Evolutionary conservation across 2,888 invertebrate species (phyloP).

Genomic region (Drosophila paracracens): DNA sequence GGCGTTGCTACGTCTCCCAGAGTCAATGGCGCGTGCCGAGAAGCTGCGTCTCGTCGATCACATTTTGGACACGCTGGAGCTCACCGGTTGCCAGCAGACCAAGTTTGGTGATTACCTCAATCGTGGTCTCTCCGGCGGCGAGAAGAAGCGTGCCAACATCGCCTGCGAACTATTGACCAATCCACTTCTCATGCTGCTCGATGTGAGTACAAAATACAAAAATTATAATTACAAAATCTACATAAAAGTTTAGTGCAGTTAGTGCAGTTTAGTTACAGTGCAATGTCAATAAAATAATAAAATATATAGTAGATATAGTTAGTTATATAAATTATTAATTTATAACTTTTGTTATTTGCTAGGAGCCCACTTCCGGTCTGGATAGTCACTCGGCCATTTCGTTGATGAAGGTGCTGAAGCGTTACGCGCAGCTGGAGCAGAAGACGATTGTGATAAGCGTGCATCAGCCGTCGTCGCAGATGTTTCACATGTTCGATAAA

Average conservation of each 20-base stretch:
- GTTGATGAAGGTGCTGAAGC: conserved; percentile 90
- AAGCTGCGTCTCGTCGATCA: conserved; percentile 92
- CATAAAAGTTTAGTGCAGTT: not conserved
- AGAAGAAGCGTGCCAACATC: conserved; percentile 93
- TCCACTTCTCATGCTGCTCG: conserved; percentile 91
- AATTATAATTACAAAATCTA: not conserved
- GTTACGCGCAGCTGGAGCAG: conserved; percentile 90
- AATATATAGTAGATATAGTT: not conserved
- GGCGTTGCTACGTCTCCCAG: conserved; percentile 88
- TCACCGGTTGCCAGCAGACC: conserved; percentile 91
- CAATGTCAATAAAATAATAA: not conserved
- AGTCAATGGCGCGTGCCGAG: conserved; percentile 89
- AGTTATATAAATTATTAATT: not conserved
- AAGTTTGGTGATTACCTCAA: conserved; percentile 91
- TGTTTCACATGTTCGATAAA: conserved; percentile 93
- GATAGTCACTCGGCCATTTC: conserved; percentile 92
- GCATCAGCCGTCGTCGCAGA: conserved; percentile 93
- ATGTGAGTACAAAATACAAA: conserved; percentile 87
- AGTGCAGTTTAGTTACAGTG: no score
- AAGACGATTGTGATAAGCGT: conserved; percentile 92
- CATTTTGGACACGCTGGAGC: conserved; percentile 90
- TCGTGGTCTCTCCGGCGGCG: conserved; percentile 92
- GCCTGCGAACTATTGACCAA: conserved; percentile 93
- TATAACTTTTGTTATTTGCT: not conserved
- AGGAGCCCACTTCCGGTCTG: conserved; percentile 94